Conservation (phyloP, 2,113 vertebrate genomes). For the Dolichallabes microphthalmus region DNA sequence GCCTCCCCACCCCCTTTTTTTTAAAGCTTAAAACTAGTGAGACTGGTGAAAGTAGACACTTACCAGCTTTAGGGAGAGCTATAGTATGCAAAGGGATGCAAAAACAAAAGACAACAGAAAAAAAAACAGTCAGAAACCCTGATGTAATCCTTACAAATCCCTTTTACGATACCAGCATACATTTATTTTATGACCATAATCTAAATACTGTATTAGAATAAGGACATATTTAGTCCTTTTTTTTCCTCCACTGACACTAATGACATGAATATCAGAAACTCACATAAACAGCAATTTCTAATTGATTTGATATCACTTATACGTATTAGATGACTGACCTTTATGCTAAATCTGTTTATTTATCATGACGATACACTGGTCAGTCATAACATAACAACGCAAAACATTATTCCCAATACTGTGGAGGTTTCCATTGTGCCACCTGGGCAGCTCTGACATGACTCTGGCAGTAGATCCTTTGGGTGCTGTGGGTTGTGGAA, state of each 20-base stretch:
- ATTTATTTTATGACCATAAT: neutral
- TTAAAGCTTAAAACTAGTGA: neutral
- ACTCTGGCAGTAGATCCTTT: too few relatives aligned
- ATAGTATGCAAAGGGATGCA: slow-evolving; percentile 63
- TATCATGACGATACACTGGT: too few relatives aligned
- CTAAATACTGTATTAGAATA: neutral
- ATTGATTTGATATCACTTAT: neutral
- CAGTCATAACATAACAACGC: too few relatives aligned
- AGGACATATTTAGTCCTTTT: neutral
- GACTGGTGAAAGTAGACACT: slow-evolving; percentile 57
- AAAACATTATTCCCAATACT: too few relatives aligned
- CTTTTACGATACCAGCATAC: neutral
- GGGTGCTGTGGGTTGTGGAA: too few relatives aligned
- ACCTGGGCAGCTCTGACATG: too few relatives aligned
- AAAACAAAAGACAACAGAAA: slow-evolving; percentile 57
- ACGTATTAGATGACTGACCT: neutral
- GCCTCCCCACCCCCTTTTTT: too few relatives aligned
- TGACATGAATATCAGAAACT: neutral
- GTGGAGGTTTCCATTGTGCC: too few relatives aligned
- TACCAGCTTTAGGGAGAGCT: slow-evolving; percentile 99
- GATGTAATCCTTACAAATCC: neutral
- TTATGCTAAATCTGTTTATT: neutral
- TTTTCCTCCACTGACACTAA: neutral
- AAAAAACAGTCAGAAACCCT: slow-evolving; percentile 47
- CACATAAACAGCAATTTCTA: neutral